A percentile compares a stretch with the other conserved stretches of the same genome.
Conservation (phyloP, 2,888 invertebrate species). For the Ectemnius lituratus region DNA sequence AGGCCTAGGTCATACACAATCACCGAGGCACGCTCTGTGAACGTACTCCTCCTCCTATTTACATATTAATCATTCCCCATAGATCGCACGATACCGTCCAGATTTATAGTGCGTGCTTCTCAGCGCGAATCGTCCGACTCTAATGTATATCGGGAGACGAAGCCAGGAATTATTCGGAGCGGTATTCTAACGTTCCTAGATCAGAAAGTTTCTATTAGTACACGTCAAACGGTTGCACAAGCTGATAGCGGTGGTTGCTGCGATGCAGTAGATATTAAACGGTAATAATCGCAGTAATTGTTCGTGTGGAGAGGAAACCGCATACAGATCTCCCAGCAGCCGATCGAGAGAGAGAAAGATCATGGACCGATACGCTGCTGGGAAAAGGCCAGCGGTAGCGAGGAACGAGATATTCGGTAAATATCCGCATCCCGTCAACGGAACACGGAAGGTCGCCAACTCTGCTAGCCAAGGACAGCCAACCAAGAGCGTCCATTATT, state of each 20-base stretch:
- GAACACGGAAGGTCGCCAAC: conserved; percentile 16
- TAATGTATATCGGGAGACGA: not conserved
- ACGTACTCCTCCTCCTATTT: too few relatives aligned
- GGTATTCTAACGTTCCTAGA: not conserved
- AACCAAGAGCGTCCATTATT: conserved; percentile 32
- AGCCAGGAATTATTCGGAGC: not conserved
- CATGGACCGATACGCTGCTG: not conserved
- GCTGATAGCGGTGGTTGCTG: not conserved
- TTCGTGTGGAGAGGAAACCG: not conserved
- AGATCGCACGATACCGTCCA: too few relatives aligned
- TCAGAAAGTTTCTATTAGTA: conserved; percentile 3
- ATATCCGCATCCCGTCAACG: not conserved
- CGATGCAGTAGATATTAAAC: conserved; percentile 2
- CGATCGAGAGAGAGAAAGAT: not conserved
- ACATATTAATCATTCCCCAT: too few relatives aligned
- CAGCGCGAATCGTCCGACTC: not conserved
- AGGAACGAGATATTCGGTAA: not conserved
- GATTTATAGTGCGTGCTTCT: not conserved
- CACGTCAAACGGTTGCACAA: not conserved
- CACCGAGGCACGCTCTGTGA: too few relatives aligned
- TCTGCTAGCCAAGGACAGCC: not conserved
- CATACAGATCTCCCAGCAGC: not conserved
- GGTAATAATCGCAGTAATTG: conserved; percentile 6
- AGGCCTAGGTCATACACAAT: too few relatives aligned
- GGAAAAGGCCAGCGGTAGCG: conserved; percentile 2